Percentiles rank a stretch among this genome's conserved stretches.
Evolutionary conservation across 2,888 invertebrate genomes (phyloP).

Genomic region (Brenthis hecate): DNA sequence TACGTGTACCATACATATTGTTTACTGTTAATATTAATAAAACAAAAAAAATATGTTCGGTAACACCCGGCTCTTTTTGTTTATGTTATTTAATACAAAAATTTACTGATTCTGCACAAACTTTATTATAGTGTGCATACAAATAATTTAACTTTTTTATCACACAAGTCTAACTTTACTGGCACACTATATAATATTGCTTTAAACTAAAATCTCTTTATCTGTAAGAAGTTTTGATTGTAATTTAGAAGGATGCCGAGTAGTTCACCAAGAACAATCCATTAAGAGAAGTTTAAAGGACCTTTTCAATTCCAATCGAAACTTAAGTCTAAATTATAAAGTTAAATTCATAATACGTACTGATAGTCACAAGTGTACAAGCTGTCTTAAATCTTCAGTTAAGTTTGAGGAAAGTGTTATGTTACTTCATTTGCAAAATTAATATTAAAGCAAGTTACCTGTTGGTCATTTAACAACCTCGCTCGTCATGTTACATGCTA

Average conservation of each 20-base stretch:
- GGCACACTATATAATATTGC: constrained; percentile 15
- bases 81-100: too few species aligned
- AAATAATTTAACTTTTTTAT: constrained; percentile 13
- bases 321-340: constrained; percentile 40
- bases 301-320: constrained; percentile 40
- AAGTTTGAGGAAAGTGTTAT: constrained; percentile 18
- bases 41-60: too few species aligned
- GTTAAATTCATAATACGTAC: constrained; percentile 39
- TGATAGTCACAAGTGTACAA: constrained; percentile 36
- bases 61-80: too few species aligned
- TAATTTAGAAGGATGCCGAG: constrained; percentile 34
- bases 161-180: constrained; percentile 3
- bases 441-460: neutral
- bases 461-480: too few species aligned
- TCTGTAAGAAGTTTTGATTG: constrained; percentile 32
- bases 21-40: too few species aligned
- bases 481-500: too few species aligned
- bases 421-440: constrained; percentile 1
- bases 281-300: constrained; percentile 39
- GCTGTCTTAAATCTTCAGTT: constrained; percentile 38
- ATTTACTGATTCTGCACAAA: neutral
- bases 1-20: too few species aligned
- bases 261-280: constrained; percentile 40
- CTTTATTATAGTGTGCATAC: neutral
- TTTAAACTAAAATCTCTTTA: constrained; percentile 25